A percentile compares a stretch with the other conserved stretches of the same genome.
These are phyloP conservation scores for Phrynocephalus guinanensis DNA, from an alignment of 2,797 vertebrate genomes.

Conservation along the genomic window DNA sequence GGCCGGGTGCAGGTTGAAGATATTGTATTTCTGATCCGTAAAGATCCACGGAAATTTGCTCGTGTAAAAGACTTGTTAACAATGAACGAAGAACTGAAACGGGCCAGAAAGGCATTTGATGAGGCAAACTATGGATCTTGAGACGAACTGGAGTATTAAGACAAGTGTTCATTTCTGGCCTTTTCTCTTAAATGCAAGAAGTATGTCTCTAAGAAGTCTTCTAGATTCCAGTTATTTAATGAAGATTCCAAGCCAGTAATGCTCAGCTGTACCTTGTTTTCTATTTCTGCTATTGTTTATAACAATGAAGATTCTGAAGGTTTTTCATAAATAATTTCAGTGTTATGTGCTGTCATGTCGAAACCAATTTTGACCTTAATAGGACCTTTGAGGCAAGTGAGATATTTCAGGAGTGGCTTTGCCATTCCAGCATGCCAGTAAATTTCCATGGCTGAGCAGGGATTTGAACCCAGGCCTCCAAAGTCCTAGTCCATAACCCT, in stretches of 20 bases:
- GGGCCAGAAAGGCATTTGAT: conserved; percentile 95
- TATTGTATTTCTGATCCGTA: conserved; percentile 96
- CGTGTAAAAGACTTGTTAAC: conserved; percentile 96
- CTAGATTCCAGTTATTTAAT: not conserved
- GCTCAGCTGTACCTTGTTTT: not conserved
- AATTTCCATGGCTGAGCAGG: too few species aligned
- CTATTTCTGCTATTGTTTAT: not conserved
- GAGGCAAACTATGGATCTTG: conserved; percentile 97
- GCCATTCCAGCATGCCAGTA: too few species aligned
- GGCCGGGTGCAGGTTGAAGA: conserved; percentile 98
- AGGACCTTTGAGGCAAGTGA: too few species aligned
- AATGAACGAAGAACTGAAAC: conserved; percentile 98
- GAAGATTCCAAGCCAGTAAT: not conserved
- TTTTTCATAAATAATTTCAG: not conserved
- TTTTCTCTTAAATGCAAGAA: not conserved
- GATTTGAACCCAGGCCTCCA: too few species aligned
- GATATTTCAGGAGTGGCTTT: too few species aligned
- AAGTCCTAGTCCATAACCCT: too few species aligned
- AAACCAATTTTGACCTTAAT: too few species aligned
- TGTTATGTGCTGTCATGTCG: too few species aligned
- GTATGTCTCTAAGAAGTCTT: not conserved
- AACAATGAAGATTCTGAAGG: not conserved
- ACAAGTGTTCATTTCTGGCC: not conserved
- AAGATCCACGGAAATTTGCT: conserved; percentile 96
- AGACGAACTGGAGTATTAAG: conserved; percentile 12